Conservation (phyloP, 2,888 invertebrate species). For the Lasioglossum calceatum region DNA sequence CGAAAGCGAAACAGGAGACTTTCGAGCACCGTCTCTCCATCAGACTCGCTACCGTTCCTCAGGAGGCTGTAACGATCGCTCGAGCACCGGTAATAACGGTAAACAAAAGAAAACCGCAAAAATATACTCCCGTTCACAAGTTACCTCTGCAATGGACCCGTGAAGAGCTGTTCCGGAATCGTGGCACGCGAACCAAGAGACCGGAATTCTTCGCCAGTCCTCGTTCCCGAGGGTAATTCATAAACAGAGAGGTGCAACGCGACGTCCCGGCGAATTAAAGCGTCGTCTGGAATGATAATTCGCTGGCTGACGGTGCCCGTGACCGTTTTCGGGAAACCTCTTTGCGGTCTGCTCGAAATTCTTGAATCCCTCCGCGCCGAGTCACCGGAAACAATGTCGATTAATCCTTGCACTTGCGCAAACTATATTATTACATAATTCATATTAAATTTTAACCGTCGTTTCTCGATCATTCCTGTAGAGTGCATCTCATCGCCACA, state of each 20-base stretch:
- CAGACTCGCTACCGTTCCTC: neutral
- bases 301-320: neutral
- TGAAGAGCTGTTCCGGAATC: constrained; percentile 25
- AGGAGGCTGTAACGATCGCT: constrained; percentile 35
- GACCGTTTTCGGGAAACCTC: neutral
- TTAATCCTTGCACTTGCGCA: no score
- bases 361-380: neutral
- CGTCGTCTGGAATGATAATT: constrained; percentile 44
- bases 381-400: no score
- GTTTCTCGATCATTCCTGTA: neutral
- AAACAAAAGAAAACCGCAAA: constrained; percentile 41
- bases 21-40: neutral
- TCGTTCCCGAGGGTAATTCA: constrained; percentile 30
- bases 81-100: constrained; percentile 38
- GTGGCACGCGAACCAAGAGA: constrained; percentile 37
- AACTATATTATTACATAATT: no score
- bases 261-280: constrained; percentile 40
- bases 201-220: neutral
- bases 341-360: neutral
- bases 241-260: constrained; percentile 21
- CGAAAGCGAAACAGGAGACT: neutral
- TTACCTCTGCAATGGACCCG: constrained; percentile 13
- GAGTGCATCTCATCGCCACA: no score
- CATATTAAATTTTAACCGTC: neutral
- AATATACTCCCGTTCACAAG: constrained; percentile 18